These are phyloP conservation scores for Chanos chanos DNA, from an alignment of 2,797 vertebrate genomes.

Conservation along the genomic window DNA sequence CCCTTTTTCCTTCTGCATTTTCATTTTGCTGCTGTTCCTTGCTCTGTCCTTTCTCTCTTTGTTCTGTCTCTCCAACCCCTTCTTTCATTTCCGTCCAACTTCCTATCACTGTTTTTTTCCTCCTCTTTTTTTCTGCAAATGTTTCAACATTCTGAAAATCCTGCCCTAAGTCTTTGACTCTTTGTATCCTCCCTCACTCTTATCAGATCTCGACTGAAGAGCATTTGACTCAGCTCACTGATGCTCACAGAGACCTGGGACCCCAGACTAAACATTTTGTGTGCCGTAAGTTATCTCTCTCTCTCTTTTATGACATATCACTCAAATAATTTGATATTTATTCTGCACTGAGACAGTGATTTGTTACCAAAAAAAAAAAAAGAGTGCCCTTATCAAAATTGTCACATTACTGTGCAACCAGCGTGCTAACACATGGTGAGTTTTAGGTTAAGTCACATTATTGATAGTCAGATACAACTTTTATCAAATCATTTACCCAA, in stretches of 20 bases:
- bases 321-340: too few species aligned
- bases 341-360: background rate
- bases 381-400: too few species aligned
- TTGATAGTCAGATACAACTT: too few species aligned
- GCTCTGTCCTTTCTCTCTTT: too few species aligned
- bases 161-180: background rate
- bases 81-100: background rate
- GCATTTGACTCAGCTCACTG: slow-evolving; percentile 87
- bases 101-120: background rate
- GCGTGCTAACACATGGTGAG: too few species aligned
- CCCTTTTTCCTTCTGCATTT: background rate
- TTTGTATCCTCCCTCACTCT: too few species aligned
- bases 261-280: slow-evolving; percentile 81
- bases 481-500: slow-evolving; percentile 24
- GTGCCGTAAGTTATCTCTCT: slow-evolving; percentile 76
- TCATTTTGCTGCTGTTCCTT: background rate
- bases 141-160: background rate
- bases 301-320: background rate
- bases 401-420: too few species aligned
- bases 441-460: too few species aligned
- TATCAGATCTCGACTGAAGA: slow-evolving; percentile 84
- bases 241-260: slow-evolving; percentile 88
- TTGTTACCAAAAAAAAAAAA: too few species aligned
- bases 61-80: too few species aligned
- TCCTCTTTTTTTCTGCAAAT: background rate